These are phyloP conservation scores for Cebus imitator DNA, from an alignment of 2,113 vertebrate genomes.

Conservation along the genomic window DNA sequence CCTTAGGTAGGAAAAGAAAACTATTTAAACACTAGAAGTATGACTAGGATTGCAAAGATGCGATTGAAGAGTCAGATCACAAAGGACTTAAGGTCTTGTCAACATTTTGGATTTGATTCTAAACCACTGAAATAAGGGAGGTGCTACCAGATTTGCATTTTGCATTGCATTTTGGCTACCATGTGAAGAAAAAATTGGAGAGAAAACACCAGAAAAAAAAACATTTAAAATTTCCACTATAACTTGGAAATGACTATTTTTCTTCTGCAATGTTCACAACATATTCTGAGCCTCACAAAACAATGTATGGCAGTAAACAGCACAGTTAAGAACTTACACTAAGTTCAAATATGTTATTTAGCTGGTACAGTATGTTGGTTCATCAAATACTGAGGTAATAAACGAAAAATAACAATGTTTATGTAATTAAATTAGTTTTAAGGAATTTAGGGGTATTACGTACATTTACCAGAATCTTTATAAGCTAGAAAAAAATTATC, in stretches of 20 bases:
- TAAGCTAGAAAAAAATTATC: conserved; percentile 27
- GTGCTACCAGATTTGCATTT: conserved; percentile 1
- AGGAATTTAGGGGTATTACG: background rate
- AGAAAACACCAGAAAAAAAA: conserved; percentile 29
- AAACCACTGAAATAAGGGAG: background rate
- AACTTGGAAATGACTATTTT: conserved; percentile 40
- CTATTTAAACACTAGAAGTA: background rate
- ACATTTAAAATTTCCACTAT: background rate
- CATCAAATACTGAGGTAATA: background rate
- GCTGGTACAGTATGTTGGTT: background rate
- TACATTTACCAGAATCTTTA: conserved; percentile 30
- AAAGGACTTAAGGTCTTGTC: background rate
- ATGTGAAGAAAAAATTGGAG: background rate
- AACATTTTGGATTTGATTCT: conserved; percentile 30
- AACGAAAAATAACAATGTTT: conserved; percentile 34
- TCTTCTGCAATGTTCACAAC: conserved; percentile 42
- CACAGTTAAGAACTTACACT: conserved; percentile 2
- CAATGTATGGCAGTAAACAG: background rate
- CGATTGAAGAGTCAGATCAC: background rate
- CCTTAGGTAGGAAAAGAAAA: background rate
- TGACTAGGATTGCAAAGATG: background rate
- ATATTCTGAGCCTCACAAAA: background rate
- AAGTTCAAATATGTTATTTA: conserved; percentile 37
- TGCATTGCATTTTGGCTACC: background rate
- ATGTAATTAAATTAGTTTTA: conserved; percentile 42